These are phyloP conservation scores for Malurus elegans DNA, from an alignment of 2,113 vertebrate species.

Conservation along the genomic window DNA sequence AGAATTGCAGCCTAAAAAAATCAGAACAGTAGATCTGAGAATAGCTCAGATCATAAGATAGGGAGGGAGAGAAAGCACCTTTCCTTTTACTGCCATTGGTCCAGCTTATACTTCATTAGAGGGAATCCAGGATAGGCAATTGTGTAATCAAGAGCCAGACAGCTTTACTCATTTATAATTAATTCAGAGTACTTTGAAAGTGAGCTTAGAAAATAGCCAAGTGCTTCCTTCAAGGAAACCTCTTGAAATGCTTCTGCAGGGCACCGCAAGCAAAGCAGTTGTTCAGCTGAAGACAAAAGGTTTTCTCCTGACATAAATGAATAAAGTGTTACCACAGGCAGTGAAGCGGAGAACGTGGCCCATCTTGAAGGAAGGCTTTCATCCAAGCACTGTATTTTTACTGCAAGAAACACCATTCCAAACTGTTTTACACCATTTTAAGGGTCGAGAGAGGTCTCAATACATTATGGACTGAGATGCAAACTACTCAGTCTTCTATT, in stretches of 20 bases:
- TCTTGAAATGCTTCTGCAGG: slow-evolving; percentile 39
- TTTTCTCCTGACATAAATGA: slow-evolving; percentile 38
- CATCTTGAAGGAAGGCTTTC: slow-evolving; percentile 14
- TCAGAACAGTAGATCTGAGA: slow-evolving; percentile 9
- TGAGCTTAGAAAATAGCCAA: slow-evolving; percentile 55
- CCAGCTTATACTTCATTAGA: slow-evolving; percentile 17
- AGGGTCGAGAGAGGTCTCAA: neutral
- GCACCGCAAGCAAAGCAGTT: neutral
- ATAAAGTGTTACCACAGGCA: slow-evolving; percentile 48
- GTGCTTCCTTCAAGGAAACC: slow-evolving; percentile 57
- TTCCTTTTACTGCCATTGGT: neutral
- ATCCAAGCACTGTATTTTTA: neutral
- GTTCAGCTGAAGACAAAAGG: slow-evolving; percentile 54
- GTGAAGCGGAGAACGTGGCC: neutral
- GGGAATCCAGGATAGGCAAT: slow-evolving; percentile 17
- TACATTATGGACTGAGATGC: neutral
- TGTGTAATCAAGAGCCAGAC: slow-evolving; percentile 59
- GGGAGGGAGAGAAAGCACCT: neutral
- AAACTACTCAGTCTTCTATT: neutral
- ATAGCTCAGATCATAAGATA: neutral
- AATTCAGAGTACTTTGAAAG: slow-evolving; percentile 65
- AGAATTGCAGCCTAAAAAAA: neutral
- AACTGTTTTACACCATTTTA: neutral
- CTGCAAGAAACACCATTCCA: neutral
- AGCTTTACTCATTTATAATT: slow-evolving; percentile 66